Base-by-base conservation (phyloP, 2,797 vertebrate genomes). In the Helicolenus hilgendorfi region DNA sequence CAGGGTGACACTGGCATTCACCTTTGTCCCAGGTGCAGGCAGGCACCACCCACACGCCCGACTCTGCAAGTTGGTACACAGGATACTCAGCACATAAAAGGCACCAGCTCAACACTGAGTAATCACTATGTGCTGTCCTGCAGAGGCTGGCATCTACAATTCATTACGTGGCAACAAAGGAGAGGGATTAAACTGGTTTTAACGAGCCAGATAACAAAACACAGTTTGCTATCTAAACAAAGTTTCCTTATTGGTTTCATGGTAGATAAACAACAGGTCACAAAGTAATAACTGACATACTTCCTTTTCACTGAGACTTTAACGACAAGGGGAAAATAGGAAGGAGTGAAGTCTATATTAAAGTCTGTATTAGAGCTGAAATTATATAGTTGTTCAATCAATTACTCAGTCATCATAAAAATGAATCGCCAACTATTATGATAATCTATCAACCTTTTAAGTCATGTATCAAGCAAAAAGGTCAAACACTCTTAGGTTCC, bases 11-110 rank as follows among this genome's bases (percentile, higher is more conserved):
- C 87, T 49, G 89, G 71, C 72, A 89, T 92, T 91, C 89, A 95
- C 94, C 93, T 95, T 96, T 93, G 89, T 92, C 84, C 94, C 86
- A 92, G 88, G 89, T 94, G 87, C 86, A 81, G 33, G 22, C 76
- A 78, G 72, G 83, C 89, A 84, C 67, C 75, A 73, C 85, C 75
- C 58, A 86, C 81, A 77, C 13, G 38, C 58, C 10, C 53, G 20
- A 31, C 65, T 9, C 38, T 22, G 58, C 58, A 73, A 81, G 75
- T 56, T 62, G 55, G 60, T 67, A 79, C 83, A 89, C 73, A 74
- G 75, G 64, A 85, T 60, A 79, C 65, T 71, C 22, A 36, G 72
- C 62, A 82, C 36, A 87, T 71, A 68, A 89, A 49, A 60, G 5
- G 31, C 2, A 41, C 38, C 53, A 68, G 77, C 70, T 81, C 29